A percentile compares a stretch with the other conserved stretches of the same genome.
Conservation (phyloP, 1,140 invertebrate species). For the Colletes latitarsis region DNA sequence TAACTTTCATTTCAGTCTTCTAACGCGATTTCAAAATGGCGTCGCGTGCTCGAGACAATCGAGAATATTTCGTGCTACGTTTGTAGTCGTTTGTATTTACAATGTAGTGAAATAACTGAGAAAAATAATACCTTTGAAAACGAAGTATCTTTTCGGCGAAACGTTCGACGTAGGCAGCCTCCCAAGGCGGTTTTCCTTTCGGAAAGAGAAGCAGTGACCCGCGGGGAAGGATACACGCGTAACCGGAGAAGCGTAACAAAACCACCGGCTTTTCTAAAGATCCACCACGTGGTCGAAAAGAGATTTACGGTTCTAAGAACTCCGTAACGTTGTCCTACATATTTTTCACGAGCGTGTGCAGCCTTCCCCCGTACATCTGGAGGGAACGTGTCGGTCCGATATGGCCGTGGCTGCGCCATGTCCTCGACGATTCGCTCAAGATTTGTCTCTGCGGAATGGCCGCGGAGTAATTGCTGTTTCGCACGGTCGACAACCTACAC, state of each 20-base stretch:
- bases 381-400: conserved; percentile 6
- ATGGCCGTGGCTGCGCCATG: neutral
- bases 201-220: neutral
- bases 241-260: conserved; percentile 11
- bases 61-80: too few relatives aligned
- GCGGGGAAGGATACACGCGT: neutral
- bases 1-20: too few relatives aligned
- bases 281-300: conserved; percentile 5
- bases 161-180: too few relatives aligned
- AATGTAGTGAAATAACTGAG: too few relatives aligned
- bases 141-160: too few relatives aligned
- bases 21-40: too few relatives aligned
- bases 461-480: neutral
- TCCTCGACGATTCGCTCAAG: neutral
- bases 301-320: conserved; percentile 20
- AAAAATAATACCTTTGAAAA: too few relatives aligned
- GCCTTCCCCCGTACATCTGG: conserved; percentile 8
- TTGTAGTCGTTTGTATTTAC: too few relatives aligned
- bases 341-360: conserved; percentile 3
- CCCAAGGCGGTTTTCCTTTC: neutral
- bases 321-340: neutral
- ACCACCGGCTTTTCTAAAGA: neutral
- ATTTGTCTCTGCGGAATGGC: neutral
- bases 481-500: conserved; percentile 1
- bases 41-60: too few relatives aligned